Base-by-base conservation (phyloP, 2,888 invertebrate genomes). In the Charanyca ferruginea region DNA sequence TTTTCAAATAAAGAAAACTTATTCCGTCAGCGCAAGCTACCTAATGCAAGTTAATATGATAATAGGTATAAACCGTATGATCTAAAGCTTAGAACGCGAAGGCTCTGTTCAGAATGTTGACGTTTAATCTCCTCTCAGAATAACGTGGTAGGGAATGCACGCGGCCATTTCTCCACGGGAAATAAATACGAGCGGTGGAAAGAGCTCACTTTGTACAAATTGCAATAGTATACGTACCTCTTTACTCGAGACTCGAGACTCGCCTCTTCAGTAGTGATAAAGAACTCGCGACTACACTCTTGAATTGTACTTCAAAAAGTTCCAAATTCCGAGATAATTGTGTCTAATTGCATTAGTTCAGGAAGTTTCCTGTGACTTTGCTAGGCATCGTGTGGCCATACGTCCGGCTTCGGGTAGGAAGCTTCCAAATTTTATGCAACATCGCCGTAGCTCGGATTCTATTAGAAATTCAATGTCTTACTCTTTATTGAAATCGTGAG, bases 181-280 rank as follows among this genome's bases (percentile, higher is more conserved):
- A 87, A 90, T 89, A 91, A 90, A 89, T 87, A 85, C 79, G 67
- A 78, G 73, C 73, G 65, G 80, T 79, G 70, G 81, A 83, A 83
- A 85, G 81, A 83, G 85, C 83, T 85, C 83, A 85, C 83, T 90
- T 88, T 84, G 85, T 84, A 85, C 86, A 89, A 90, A 89, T 87
- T 87, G 86, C 84, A 79, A 83, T 81, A 85, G 78, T 77, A 66
- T 69, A 69, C 80, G 72, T 80, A 78, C 57, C 59, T 75, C 52
- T 68, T 53, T 64, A 62, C 63, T 44, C 78, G 79, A 75, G 75
- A 62, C 63, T 44, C 78, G 79, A 75, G 75, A 81, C 81, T 77
- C 57, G 80, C 60, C 73, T 83, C 83, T 79, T 80, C 82, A 80
- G 74, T 66, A 73, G 83, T 83, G 82, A 87, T 87, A 85, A 86